These are phyloP conservation scores for Stichopus horrens DNA, from an alignment of 53 echinoderm and acorn worm species.

Conservation along the genomic window DNA sequence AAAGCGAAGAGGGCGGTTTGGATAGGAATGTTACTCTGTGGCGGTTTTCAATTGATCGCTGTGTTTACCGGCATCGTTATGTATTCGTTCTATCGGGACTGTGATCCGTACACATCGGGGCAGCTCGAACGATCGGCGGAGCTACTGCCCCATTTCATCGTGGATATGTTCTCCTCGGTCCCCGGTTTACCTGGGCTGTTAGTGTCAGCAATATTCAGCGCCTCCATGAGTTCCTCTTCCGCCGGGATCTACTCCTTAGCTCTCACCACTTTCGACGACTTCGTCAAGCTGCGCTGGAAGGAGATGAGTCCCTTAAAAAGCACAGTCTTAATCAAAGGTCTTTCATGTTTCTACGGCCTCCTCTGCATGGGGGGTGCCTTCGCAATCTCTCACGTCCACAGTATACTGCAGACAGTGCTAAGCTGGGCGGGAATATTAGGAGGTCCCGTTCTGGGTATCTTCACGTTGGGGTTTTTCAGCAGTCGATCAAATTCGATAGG, in stretches of 20 bases:
- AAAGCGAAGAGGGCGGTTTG: conserved; percentile 33
- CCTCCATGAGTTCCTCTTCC: conserved; percentile 45
- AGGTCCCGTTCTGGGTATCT: conserved; percentile 30
- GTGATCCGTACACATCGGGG: conserved; percentile 34
- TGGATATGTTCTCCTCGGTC: conserved; percentile 15
- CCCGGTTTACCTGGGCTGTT: conserved; percentile 32
- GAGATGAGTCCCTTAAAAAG: conserved; percentile 24
- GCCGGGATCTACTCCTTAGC: conserved; percentile 34
- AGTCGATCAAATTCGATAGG: conserved; percentile 42
- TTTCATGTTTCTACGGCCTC: conserved; percentile 34
- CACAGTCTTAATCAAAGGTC: conserved; percentile 22
- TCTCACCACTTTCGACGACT: conserved; percentile 17
- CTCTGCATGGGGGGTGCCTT: conserved; percentile 39
- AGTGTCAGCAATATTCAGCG: conserved; percentile 24
- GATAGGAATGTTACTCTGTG: conserved; percentile 39
- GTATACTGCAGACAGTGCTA: conserved; percentile 37
- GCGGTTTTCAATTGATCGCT: conserved; percentile 16
- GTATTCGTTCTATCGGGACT: conserved; percentile 28
- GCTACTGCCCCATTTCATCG: conserved; percentile 36
- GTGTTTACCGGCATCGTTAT: conserved; percentile 27
- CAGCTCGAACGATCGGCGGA: conserved; percentile 16
- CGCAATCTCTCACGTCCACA: conserved; percentile 22
- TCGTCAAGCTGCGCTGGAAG: conserved; percentile 37
- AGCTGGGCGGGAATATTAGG: conserved; percentile 48
- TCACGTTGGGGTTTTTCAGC: conserved; percentile 40